These are phyloP conservation scores for Muscidifurax raptorellus DNA, from an alignment of 1,140 invertebrate genomes.

Conservation along the genomic window DNA sequence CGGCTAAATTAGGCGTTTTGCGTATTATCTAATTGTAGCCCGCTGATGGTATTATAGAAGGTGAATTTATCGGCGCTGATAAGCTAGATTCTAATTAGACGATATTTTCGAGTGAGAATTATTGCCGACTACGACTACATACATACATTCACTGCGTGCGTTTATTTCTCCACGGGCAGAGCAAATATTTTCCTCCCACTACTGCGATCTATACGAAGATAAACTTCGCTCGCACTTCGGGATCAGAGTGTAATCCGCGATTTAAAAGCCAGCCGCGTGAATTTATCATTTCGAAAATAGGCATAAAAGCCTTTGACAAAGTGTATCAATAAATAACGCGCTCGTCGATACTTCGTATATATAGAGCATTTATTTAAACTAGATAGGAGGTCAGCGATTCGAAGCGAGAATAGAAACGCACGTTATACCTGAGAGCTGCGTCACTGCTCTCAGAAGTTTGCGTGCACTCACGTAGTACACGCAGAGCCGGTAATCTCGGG, in stretches of 20 bases:
- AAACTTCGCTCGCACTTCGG: background rate
- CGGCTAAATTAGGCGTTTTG: background rate
- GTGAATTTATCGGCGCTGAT: background rate
- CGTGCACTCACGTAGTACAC: conserved; percentile 36
- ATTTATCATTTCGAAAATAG: background rate
- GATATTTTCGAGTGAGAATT: background rate
- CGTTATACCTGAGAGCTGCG: background rate
- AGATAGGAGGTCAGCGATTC: conserved; percentile 7
- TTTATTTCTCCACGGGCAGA: background rate
- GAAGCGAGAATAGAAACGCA: conserved; percentile 28
- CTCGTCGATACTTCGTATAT: background rate
- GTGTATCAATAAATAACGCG: conserved; percentile 48
- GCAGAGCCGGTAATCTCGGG: conserved; percentile 56
- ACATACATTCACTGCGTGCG: no score
- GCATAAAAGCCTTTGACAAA: conserved; percentile 23
- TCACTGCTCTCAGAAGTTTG: background rate
- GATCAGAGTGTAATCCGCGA: background rate
- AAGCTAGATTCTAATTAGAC: background rate
- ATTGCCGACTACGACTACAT: background rate
- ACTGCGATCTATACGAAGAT: background rate
- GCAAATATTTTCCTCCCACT: background rate
- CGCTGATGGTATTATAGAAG: background rate
- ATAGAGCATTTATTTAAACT: background rate
- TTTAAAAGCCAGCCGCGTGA: background rate
- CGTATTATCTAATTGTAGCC: background rate